phyloP scores from a whole-genome alignment of 2,797 vertebrate species.

The Falco novaeseelandiae region DNA sequence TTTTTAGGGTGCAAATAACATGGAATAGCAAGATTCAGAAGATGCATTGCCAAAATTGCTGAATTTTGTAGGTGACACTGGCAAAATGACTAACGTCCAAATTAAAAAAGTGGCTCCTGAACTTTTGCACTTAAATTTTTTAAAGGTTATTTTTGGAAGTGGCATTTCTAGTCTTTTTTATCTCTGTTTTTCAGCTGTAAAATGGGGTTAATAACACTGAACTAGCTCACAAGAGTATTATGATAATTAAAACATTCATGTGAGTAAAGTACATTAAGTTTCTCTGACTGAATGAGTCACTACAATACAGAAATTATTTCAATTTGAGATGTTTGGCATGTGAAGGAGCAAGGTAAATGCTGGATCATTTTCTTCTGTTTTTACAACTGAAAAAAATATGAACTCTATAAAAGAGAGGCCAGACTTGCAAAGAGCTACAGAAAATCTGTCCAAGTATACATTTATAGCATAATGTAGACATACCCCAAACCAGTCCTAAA shows the following conservation, averaged over 20 bases:
- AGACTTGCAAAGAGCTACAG: neutral
- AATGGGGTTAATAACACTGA: neutral
- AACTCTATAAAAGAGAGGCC: neutral
- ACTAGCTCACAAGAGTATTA: neutral
- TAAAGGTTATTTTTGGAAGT: neutral
- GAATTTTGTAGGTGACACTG: neutral
- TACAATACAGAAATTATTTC: neutral
- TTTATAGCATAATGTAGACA: neutral
- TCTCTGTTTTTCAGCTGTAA: neutral
- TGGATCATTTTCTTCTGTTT: neutral
- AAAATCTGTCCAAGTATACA: neutral
- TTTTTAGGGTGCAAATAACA: neutral
- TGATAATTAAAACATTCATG: neutral
- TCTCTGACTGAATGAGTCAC: neutral
- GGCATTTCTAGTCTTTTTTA: neutral
- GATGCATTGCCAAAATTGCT: neutral
- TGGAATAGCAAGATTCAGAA: neutral
- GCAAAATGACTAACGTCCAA: neutral
- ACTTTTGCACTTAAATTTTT: neutral
- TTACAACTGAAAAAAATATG: neutral
- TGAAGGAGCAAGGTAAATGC: constrained; percentile 7
- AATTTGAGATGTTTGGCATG: neutral
- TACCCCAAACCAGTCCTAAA: neutral
- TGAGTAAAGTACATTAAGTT: neutral
- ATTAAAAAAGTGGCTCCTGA: neutral